phyloP scores from a whole-genome alignment of 2,113 vertebrate genomes.

The Polyodon spathula region DNA sequence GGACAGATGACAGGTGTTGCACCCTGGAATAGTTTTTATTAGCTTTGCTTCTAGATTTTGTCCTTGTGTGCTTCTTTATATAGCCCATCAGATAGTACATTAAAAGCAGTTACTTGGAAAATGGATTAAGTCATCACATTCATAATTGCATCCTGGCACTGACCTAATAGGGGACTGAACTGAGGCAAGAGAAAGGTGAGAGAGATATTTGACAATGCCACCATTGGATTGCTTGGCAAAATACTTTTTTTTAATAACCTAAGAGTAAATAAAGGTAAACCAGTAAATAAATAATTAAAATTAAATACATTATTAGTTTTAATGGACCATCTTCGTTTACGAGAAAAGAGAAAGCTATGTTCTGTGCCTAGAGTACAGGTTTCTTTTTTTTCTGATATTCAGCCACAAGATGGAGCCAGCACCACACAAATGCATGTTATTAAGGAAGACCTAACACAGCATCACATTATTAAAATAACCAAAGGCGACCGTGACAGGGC shows the following conservation, averaged over 20 bases:
- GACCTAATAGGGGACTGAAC: constrained; percentile 27
- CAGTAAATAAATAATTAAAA: constrained; percentile 61
- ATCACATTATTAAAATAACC: constrained; percentile 24
- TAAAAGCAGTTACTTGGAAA: constrained; percentile 10
- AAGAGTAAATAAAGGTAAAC: constrained; percentile 54
- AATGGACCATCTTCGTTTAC: constrained; percentile 43
- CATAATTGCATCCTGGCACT: constrained; percentile 38
- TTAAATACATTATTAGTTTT: constrained; percentile 57
- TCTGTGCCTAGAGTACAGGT: neutral
- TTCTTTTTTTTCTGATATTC: neutral
- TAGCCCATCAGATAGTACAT: neutral
- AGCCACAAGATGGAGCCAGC: constrained; percentile 34
- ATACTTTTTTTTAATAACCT: constrained; percentile 52
- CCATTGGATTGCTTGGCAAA: constrained; percentile 45
- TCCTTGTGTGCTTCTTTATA: constrained; percentile 5
- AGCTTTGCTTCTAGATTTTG: neutral
- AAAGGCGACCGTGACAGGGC: constrained; percentile 35
- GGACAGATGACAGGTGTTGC: too few relatives aligned
- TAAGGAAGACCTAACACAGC: too few relatives aligned
- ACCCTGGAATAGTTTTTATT: too few relatives aligned
- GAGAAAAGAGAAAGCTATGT: constrained; percentile 29
- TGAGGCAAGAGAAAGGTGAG: constrained; percentile 37
- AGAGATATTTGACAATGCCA: constrained; percentile 40
- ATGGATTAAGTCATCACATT: constrained; percentile 28
- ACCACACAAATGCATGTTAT: neutral